Evolutionary conservation across 2,113 vertebrate species (phyloP).

Genomic region (Mirza zaza): DNA sequence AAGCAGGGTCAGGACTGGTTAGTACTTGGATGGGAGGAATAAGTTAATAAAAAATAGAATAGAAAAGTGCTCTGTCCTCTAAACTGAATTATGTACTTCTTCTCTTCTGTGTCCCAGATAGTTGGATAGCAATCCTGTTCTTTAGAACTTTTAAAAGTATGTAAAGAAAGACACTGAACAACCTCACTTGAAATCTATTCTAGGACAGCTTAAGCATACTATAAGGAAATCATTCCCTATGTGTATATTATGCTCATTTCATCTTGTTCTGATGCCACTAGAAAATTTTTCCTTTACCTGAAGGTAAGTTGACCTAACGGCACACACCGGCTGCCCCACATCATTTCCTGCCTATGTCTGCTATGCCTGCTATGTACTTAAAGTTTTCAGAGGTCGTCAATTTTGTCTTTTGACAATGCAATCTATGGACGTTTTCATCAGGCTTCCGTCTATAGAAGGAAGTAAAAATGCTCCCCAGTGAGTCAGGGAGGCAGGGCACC

Average conservation of each 20-base stretch:
- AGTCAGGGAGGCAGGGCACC: neutral
- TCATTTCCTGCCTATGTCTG: neutral
- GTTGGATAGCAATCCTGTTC: neutral
- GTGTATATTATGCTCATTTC: neutral
- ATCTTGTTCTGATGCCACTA: neutral
- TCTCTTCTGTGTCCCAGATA: neutral
- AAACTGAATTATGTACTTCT: neutral
- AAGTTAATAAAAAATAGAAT: neutral
- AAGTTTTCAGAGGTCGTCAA: neutral
- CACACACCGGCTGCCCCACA: fast-evolving
- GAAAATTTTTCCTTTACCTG: neutral
- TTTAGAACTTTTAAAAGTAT: neutral
- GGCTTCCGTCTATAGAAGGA: neutral
- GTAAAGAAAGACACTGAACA: neutral
- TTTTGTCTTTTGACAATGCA: neutral
- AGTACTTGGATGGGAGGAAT: no score
- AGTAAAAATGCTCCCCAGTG: neutral
- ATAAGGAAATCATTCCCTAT: neutral
- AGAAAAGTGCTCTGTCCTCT: neutral
- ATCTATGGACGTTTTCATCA: neutral
- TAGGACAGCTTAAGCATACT: neutral
- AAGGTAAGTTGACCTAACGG: neutral
- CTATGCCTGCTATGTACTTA: neutral
- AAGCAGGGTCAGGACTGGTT: no score
- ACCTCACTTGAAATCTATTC: neutral